A percentile compares a stretch with the other conserved stretches of the same genome.
phyloP scores from a whole-genome alignment of 2,888 invertebrate species.

The Aphrophora alni region DNA sequence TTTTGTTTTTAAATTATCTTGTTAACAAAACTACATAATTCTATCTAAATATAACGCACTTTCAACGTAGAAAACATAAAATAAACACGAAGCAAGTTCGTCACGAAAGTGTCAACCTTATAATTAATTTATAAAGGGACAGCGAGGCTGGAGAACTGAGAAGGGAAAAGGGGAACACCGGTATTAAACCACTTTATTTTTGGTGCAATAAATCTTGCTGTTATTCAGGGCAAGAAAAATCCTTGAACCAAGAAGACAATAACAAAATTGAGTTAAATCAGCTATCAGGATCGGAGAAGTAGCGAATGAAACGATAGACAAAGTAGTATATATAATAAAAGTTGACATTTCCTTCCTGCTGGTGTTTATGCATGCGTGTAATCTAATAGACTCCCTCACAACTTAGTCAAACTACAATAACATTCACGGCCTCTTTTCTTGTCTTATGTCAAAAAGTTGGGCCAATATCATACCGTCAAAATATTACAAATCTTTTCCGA shows the following conservation, averaged over 20 bases:
- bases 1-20: no score
- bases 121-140: no score
- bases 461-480: neutral
- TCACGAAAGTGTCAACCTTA: no score
- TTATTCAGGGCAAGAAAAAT: neutral
- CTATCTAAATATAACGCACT: no score
- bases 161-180: neutral
- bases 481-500: no score
- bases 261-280: constrained; percentile 9
- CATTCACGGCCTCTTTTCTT: neutral
- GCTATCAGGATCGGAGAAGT: neutral
- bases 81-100: no score
- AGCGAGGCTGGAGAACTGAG: no score
- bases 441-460: neutral
- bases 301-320: neutral
- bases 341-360: neutral
- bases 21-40: no score
- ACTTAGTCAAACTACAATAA: neutral
- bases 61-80: no score
- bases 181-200: neutral
- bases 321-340: constrained; percentile 6
- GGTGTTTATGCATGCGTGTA: neutral
- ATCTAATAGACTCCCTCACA: neutral
- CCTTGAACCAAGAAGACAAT: constrained; percentile 2
- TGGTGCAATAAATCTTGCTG: neutral